phyloP scores from a whole-genome alignment of 2,888 invertebrate species.

The Cheiracanthium punctorium region DNA sequence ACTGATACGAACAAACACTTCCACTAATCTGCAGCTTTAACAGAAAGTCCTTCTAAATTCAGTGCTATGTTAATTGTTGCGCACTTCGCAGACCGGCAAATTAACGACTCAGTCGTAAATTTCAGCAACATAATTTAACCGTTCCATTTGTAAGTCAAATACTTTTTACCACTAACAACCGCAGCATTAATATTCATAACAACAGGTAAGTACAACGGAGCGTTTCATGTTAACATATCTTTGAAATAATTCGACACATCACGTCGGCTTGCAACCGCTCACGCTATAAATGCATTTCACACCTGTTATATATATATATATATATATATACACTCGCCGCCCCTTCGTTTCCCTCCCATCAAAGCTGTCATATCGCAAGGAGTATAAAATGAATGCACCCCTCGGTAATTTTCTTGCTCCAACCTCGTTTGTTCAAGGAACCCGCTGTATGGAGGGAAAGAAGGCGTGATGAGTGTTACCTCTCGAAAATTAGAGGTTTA shows the following conservation, averaged over 20 bases:
- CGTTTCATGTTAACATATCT: neutral
- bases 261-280: conserved; percentile 22
- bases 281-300: conserved; percentile 34
- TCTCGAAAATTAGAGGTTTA: conserved; percentile 2
- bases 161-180: too few species aligned
- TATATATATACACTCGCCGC: too few species aligned
- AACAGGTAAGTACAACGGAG: too few species aligned
- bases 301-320: neutral
- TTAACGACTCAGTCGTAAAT: too few species aligned
- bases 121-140: too few species aligned
- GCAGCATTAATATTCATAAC: too few species aligned
- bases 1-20: too few species aligned
- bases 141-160: too few species aligned
- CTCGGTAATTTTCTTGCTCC: neutral
- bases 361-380: conserved; percentile 11
- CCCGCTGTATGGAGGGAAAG: neutral
- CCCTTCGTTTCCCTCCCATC: conserved; percentile 8
- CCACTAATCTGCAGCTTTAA: too few species aligned
- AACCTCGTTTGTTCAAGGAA: neutral
- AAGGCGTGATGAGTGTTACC: conserved; percentile 1
- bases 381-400: conserved; percentile 7
- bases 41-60: too few species aligned
- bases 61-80: too few species aligned
- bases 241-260: neutral
- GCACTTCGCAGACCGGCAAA: too few species aligned